Evolutionary conservation across 1,140 invertebrate genomes (phyloP).

Genomic region (Rhizoglyphus robini): DNA sequence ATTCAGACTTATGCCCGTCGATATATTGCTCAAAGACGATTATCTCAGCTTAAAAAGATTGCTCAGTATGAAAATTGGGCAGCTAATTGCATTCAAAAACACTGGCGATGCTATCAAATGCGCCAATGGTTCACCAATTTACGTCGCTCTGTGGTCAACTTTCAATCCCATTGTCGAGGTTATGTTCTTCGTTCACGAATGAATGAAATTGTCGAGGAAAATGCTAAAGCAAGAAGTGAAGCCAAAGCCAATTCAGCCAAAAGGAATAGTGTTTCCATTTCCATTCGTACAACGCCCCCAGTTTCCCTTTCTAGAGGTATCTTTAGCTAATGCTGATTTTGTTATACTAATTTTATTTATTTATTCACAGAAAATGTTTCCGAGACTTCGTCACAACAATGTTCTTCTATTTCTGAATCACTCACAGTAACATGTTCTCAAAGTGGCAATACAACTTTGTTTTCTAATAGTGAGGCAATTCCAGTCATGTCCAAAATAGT

Average conservation of each 20-base stretch:
- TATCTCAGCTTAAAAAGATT: conserved; percentile 23
- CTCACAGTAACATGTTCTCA: too few relatives aligned
- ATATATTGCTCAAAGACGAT: conserved; percentile 37
- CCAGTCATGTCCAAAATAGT: too few relatives aligned
- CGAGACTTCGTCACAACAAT: too few relatives aligned
- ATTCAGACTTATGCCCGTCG: conserved; percentile 54
- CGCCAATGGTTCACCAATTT: conserved; percentile 52
- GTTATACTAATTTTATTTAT: background rate
- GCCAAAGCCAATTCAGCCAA: background rate
- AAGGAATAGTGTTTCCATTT: conserved; percentile 4
- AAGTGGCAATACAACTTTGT: too few relatives aligned
- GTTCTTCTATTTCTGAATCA: too few relatives aligned
- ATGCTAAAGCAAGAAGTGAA: background rate
- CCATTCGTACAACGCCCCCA: background rate
- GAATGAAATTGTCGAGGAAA: background rate
- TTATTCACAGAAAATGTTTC: too few relatives aligned
- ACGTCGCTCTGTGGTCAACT: conserved; percentile 32
- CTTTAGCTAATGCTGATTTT: background rate
- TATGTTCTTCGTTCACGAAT: conserved; percentile 21
- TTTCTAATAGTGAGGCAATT: too few relatives aligned
- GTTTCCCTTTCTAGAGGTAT: background rate
- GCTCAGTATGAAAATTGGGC: conserved; percentile 39
- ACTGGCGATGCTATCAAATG: conserved; percentile 52
- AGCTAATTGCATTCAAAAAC: conserved; percentile 56
- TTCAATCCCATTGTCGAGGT: conserved; percentile 29